Evolutionary conservation across 2,797 vertebrate species (phyloP), one percentile per base, ranked within the genome.

Genomic region (Pantherophis vulpinus): DNA sequence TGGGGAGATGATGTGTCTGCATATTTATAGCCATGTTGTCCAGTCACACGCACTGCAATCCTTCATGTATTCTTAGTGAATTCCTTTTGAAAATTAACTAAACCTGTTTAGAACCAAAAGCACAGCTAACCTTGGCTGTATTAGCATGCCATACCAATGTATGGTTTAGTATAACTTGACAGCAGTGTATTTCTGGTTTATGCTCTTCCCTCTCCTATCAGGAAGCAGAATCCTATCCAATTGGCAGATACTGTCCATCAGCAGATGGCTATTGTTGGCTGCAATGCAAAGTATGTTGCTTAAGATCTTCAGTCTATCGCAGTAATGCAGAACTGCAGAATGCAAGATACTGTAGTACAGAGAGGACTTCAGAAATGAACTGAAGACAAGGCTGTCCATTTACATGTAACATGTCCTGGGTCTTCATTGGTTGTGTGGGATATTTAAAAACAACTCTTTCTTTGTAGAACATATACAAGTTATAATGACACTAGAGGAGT

Each of bases 401-500:
- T 92, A n/a, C 37, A 55, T 88, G 18, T 1, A 0, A 0, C 51
- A 20, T 55, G 8, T 86, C 29, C 63, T 20, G 5, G 5, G 1
- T 54, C 83, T 5, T 2, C 51, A 87, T 3, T 88, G 83, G 47
- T 2, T 11, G 23, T 47, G 42, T 79, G 91, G 79, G 5, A 8
- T 92, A 55, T 93, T 20, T 0, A 8, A 51, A 90, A 86, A 54
- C 20, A 94, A 66, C 92, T 95, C 93, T 94, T 94, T 79, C 91
- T 92, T 94, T 91, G 12, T 96, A 99, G 99, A 99, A 61, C 99
- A 99, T 96, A 99, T 99, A 97, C 98, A 99, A 97, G 98, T 98
- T 95, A 99, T 99, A 97, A 99, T 99, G 99, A 99, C 99, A n/a
- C 96, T 99, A 95, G 99, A 99, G 95, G 99, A 99, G 93, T 99